Evolutionary conservation across 30 jellyfish, hydroid and myxozoan genomes (phyloP), one percentile per base, ranked within the genome.

Genomic region (Aurelia sp.): DNA sequence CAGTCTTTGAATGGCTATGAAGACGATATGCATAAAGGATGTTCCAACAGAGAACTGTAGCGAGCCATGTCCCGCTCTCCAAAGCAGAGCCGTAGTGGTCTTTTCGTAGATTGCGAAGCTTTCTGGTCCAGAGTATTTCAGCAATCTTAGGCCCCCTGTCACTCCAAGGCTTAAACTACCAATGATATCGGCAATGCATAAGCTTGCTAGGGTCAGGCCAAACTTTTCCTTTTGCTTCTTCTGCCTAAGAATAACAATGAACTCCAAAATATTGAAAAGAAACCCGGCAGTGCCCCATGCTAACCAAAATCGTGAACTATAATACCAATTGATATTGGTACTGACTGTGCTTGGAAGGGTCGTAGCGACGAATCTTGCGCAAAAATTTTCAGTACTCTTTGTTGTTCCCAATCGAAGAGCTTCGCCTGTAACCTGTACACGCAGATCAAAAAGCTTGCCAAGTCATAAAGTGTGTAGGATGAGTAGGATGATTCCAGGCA

Each of bases 231-330:
- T 76, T 18, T 76, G 63, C 77, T 76, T 76, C 50, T 44, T 61
- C 16, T 20, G 19, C 48, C 47, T 15, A 62, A 61, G 2, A 2
- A 76, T 61, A 4, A 41, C 10, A 57, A 59, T 4, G 16, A 31
- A 9, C 50, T 76, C 87, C n/a, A 76, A 40, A 16, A 33, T 41
- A 63, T 76, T 76, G 10, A 51, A 22, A 7, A 76, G 19, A 9
- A 76, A 15, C 12, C 87, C 87, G 12, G 27, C 20, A 12, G 47
- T 17, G 5, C 87, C 87, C 13, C 60, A 76, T 2, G 87, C 35
- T n/a, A 76, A 68, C 87, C 87, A 76, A 40, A 58, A 76, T 20
- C 87, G 73, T 16, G 87, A 74, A 35, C 87, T 76, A 78, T 76
- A 76, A 33, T 76, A 76, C 87, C 87, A 76, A 48, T 76, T 76